These are phyloP conservation scores for Hydropsyche betteni DNA, from an alignment of 2,888 invertebrate genomes.

Conservation along the genomic window DNA sequence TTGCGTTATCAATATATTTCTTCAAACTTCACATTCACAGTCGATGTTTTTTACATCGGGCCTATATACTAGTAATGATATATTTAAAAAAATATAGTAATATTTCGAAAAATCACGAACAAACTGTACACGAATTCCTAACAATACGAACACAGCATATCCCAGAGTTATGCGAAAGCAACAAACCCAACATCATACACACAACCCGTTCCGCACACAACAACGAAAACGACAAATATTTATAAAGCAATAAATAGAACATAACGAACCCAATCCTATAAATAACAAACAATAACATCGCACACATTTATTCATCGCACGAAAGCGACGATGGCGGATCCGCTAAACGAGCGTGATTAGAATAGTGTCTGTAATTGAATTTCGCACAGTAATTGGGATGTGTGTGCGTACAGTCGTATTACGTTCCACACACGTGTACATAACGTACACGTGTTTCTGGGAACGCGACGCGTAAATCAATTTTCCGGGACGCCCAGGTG, in stretches of 20 bases:
- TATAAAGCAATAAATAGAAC: not conserved
- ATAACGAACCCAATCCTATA: not conserved
- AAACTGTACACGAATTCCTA: too few relatives aligned
- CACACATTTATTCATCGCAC: constrained; percentile 23
- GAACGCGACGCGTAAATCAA: constrained; percentile 26
- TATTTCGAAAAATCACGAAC: too few relatives aligned
- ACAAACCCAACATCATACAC: too few relatives aligned
- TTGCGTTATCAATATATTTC: too few relatives aligned
- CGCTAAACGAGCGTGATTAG: constrained; percentile 41
- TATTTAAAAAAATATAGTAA: too few relatives aligned
- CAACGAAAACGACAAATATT: not conserved
- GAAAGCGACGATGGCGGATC: constrained; percentile 20
- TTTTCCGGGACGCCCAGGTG: constrained; percentile 16
- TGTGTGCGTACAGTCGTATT: not conserved
- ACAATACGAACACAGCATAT: too few relatives aligned
- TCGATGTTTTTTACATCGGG: too few relatives aligned
- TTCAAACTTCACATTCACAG: too few relatives aligned
- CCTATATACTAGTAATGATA: too few relatives aligned
- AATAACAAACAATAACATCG: not conserved
- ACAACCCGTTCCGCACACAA: not conserved
- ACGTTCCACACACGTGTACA: too few relatives aligned
- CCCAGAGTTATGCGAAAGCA: too few relatives aligned
- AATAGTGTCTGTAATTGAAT: constrained; percentile 35
- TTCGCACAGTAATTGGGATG: constrained; percentile 25
- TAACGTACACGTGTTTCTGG: constrained; percentile 4